Base-by-base conservation (phyloP, 1,140 invertebrate species). In the Marisa cornuarietis region DNA sequence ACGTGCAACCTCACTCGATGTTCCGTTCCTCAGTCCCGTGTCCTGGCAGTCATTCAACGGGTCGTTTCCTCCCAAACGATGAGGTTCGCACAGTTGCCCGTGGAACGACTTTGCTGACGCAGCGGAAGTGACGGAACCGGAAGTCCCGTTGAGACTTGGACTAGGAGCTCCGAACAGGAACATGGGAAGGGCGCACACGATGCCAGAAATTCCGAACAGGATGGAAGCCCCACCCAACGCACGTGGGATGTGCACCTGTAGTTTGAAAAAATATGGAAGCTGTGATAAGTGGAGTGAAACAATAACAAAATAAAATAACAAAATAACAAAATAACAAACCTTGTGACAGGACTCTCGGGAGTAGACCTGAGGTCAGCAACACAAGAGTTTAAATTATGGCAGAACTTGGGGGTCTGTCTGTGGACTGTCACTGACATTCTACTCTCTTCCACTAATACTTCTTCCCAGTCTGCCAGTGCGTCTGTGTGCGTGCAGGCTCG, bases 161-260 rank as follows among this genome's bases (percentile, higher is more conserved):
- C 42, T 74, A 18, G 63, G 66, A 13, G 81, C 74, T 13, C 79
- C 79, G 24, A 81, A 80, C 9, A 86, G 69, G 54, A 87, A 87
- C 54, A 84, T 77, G 10, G 85, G 85, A 13, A 87, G 42, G 13
- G 80, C 79, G 71, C 86, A 85, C 5, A 84, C 8, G 7, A 87
- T 75, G 16, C 83, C 86, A 0, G 85, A 83, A 0, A 85, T 13
- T 11, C 86, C 85, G 51, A 86, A 87, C 2, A 84, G 26, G 13
- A 85, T 49, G 14, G 85, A 83, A 9, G 78, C 69, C 0, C 79
- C 6, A 22, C 81, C 80, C 22, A 86, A 65, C 42, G 80, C 24
- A 14, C 81, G 73, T 14, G 85, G 85, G 3, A 84, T 84, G 71
- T 86, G 82, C 13, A 80, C 79, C 54, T 73, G 75, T 51, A 14